A percentile compares a stretch with the other conserved stretches of the same genome.
These are phyloP conservation scores for Drosophila teissieri DNA, from an alignment of 1,140 invertebrate species.

Conservation along the genomic window DNA sequence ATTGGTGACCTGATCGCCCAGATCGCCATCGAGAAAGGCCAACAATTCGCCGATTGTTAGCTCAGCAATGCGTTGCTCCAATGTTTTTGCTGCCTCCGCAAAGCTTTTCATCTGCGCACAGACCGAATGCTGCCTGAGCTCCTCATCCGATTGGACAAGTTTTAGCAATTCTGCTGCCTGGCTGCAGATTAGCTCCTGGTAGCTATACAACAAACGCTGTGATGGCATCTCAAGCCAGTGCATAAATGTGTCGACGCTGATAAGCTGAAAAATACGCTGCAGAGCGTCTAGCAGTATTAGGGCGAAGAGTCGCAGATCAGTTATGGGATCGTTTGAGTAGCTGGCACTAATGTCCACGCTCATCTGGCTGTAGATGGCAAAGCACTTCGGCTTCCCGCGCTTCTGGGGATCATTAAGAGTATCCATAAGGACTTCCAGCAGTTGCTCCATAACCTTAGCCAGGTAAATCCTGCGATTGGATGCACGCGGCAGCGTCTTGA, in stretches of 20 bases:
- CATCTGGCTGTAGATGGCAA: conserved; percentile 13
- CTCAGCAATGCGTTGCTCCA: conserved; percentile 47
- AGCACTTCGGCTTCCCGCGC: conserved; percentile 8
- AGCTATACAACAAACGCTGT: conserved; percentile 17
- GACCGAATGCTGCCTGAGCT: conserved; percentile 24
- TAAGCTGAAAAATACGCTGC: conserved; percentile 51
- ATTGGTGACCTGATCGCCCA: not conserved
- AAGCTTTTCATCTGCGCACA: conserved; percentile 47
- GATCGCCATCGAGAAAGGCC: conserved; percentile 49
- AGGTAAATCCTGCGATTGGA: conserved; percentile 24
- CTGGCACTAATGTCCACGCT: conserved; percentile 1
- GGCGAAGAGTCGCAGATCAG: not conserved
- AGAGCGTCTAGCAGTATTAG: conserved; percentile 47
- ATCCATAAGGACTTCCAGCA: conserved; percentile 12
- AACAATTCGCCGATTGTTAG: conserved; percentile 62
- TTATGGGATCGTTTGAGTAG: conserved; percentile 1
- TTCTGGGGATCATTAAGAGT: not conserved
- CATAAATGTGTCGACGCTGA: conserved; percentile 67
- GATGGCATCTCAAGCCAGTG: conserved; percentile 62
- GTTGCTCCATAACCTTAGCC: conserved; percentile 20
- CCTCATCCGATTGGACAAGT: not conserved
- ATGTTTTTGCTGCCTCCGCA: conserved; percentile 45
- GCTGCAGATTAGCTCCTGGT: conserved; percentile 55
- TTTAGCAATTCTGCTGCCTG: conserved; percentile 27
- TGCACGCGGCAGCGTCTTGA: not conserved